Base-by-base conservation (phyloP, 2,113 vertebrate species). In the Leucopternis melanops region DNA sequence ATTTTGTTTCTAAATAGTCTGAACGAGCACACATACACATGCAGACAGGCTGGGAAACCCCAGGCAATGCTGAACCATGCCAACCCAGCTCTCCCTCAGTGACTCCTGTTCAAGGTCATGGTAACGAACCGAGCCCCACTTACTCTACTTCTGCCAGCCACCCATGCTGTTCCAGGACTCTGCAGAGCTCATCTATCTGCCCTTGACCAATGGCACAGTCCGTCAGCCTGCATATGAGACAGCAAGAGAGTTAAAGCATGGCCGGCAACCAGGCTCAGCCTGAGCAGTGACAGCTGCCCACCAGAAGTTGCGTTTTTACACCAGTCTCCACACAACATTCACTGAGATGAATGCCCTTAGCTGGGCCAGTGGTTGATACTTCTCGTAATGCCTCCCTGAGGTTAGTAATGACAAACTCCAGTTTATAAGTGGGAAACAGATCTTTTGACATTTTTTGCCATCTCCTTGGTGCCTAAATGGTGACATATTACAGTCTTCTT, bases 131-230 rank as follows among this genome's bases (percentile, higher is more conserved):
- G 58, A 32, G 9, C 8, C 13, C 14, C 11, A 97, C 98, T 97
- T 86, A 98, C 98, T 98, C 97, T 6, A 98, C 63, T 70, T 98
- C 97, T 16, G 59, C 32, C 55, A 98, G 91, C 81, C 87, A 55
- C 2, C 88, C 25, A 9, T 86, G 95, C 79, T 73, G 88, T 65
- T 88, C 74, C 90, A 98, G 96, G 66, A 85, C 15, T 2, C 32
- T 9, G 42, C 97, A 98, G 42, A 98, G 96, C 1, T 86, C 63
- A 15, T 92, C 47, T 3, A 97, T 6, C 5, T 97, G 97, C 38
- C 50, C 88, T 16, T 9, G 81, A 21, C 73, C 22, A 3, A 98
- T 85, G 84, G 77, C 47, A 61, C 98, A 98, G 75, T n/a, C 92
- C 0, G 20, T 96, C 58, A 98, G 75, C 73, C 98, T 98, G 81